A percentile compares a stretch with the other conserved stretches of the same genome.
These are phyloP conservation scores for Archaeoteleia sp. DNA, from an alignment of 2,888 invertebrate genomes.

Conservation along the genomic window DNA sequence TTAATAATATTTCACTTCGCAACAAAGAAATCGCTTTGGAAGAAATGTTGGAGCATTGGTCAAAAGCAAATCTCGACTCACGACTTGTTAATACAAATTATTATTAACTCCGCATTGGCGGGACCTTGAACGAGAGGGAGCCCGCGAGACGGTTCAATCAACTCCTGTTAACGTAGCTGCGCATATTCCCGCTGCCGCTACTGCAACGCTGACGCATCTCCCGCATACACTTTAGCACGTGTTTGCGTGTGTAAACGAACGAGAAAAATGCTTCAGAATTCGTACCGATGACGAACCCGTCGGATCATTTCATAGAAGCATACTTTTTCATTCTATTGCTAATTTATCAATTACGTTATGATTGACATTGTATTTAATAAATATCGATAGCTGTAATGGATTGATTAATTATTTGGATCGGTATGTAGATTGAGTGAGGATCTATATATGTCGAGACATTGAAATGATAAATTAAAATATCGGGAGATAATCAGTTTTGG, in stretches of 20 bases:
- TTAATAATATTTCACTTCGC: no score
- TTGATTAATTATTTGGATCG: no score
- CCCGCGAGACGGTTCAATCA: conserved; percentile 65
- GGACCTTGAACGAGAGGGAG: conserved; percentile 62
- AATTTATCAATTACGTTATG: no score
- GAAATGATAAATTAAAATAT: no score
- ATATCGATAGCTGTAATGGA: no score
- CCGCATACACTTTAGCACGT: conserved; percentile 32
- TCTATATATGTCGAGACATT: no score
- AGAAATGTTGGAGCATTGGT: conserved; percentile 9
- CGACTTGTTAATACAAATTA: conserved; percentile 42
- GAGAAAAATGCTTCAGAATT: conserved; percentile 32
- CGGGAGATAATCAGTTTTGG: no score
- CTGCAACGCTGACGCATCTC: conserved; percentile 56
- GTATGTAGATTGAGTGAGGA: no score
- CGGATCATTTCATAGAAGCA: no score
- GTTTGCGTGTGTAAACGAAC: conserved; percentile 13
- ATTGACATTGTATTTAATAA: no score
- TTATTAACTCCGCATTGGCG: conserved; percentile 48
- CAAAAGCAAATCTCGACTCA: conserved; percentile 3
- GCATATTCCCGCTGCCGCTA: conserved; percentile 51
- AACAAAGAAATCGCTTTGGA: not conserved
- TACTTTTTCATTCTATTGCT: no score
- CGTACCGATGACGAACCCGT: no score
- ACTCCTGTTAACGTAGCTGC: conserved; percentile 63